Evolutionary conservation across 2,113 vertebrate species (phyloP), one percentile per base, ranked within the genome.

Genomic region (Cinclus cinclus): DNA sequence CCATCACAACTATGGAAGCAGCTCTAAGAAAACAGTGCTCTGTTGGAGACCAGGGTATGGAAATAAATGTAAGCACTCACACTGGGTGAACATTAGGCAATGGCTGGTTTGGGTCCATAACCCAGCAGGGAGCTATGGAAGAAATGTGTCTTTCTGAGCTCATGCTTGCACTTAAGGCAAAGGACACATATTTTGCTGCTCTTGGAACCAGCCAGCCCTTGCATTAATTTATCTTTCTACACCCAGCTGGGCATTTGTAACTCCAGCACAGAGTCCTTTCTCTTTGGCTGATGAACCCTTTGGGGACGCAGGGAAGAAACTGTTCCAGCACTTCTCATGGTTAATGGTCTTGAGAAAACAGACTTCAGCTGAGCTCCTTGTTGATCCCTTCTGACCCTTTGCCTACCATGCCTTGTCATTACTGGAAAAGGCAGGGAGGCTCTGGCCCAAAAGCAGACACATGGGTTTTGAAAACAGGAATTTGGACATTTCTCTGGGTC

Each of bases 401-500:
- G 60, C 58, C 35, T 37, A 44, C 31, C 20, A 12, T 8, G n/a
- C 42, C 37, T 41, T 49, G 67, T 3, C 13, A 35, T 9, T 33
- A 31, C 33, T 60, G 49, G 60, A 39, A 76, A n/a, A 90, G 27
- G 19, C 13, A 78, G 42, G 23, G 35, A 75, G 33, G 39, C 24
- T 77, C 52, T 64, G 68, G 12, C 44, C 41, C 28, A 9, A 50
- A 41, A 56, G 16, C 19, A 76, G 59, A 4, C 15, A 47, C 11
- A 20, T 2, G 49, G 35, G 21, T 31, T 31, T 30, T 37, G 31
- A 33, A 79, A 74, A 59, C 4, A 8, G 35, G 25, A 46, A 42
- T 41, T 10, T 28, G 70, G 42, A 1, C 0, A 0, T 53, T 41
- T 53, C 28, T 63, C 73, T 70, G 56, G 46, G 39, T 50, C 13